Conservation (phyloP, 2,113 vertebrate species). For the Casuarius casuarius region DNA sequence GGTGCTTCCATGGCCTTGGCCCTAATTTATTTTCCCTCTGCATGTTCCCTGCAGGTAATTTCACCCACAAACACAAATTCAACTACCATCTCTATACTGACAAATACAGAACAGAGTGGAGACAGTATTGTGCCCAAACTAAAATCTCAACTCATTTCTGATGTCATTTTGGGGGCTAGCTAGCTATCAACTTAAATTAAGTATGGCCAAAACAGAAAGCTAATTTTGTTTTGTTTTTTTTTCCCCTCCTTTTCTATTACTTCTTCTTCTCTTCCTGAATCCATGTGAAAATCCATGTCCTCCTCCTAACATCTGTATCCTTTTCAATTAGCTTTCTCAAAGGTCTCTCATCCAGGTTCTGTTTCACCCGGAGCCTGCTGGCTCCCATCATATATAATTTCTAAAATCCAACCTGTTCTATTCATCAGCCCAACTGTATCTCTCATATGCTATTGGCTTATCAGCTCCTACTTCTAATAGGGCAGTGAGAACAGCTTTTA, state of each 20-base stretch:
- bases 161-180: background rate
- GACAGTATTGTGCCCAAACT: conserved; percentile 21
- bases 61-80: background rate
- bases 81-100: background rate
- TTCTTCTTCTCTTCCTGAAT: background rate
- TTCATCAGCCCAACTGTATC: background rate
- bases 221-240: background rate
- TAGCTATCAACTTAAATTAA: background rate
- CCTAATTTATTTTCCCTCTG: background rate
- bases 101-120: background rate
- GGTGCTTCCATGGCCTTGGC: background rate
- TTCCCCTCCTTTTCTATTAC: background rate
- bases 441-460: background rate
- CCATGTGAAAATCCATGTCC: background rate
- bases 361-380: background rate
- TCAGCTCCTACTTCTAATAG: background rate
- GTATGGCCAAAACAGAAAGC: background rate
- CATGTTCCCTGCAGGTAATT: background rate
- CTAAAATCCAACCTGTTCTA: background rate
- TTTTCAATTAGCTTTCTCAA: background rate
- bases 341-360: background rate
- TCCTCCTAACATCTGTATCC: background rate
- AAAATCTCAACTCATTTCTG: background rate
- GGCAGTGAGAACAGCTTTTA: background rate
- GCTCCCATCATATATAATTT: background rate